These are phyloP conservation scores for Hedychridium roseum DNA, from an alignment of 2,888 invertebrate species.

Conservation along the genomic window DNA sequence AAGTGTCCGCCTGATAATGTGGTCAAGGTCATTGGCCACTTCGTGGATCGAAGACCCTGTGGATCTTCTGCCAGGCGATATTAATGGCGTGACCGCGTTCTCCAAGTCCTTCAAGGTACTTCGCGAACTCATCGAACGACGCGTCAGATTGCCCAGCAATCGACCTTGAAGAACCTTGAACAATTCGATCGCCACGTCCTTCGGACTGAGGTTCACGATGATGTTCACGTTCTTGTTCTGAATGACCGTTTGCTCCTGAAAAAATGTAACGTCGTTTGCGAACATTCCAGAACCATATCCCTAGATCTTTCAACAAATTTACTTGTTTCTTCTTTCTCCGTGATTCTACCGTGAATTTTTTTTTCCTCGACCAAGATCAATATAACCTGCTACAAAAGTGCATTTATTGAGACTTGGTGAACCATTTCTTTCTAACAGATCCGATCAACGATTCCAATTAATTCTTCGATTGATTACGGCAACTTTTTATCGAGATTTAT, in stretches of 20 bases:
- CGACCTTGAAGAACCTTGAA: conserved; percentile 35
- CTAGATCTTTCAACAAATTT: neutral
- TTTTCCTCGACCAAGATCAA: too few species aligned
- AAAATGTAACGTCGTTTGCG: neutral
- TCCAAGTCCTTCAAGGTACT: conserved; percentile 13
- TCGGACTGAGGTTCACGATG: conserved; percentile 40
- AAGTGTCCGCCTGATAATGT: conserved; percentile 27
- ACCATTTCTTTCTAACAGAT: too few species aligned
- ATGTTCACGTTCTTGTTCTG: conserved; percentile 43
- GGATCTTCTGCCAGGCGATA: conserved; percentile 31
- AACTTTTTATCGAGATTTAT: too few species aligned
- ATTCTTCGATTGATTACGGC: too few species aligned
- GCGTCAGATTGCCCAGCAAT: conserved; percentile 15
- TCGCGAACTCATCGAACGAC: conserved; percentile 4
- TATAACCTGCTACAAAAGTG: neutral
- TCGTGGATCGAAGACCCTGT: conserved; percentile 19
- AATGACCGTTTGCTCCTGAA: conserved; percentile 26
- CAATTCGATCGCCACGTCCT: conserved; percentile 38
- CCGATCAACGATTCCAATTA: too few species aligned
- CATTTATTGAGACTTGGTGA: neutral
- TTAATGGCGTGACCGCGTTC: conserved; percentile 25
- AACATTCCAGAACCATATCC: neutral
- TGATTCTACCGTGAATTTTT: neutral
- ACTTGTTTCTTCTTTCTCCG: neutral
- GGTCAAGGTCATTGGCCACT: conserved; percentile 29